Conservation (phyloP, 2,797 vertebrate species). For the Ptychobarbus kaznakovi region DNA sequence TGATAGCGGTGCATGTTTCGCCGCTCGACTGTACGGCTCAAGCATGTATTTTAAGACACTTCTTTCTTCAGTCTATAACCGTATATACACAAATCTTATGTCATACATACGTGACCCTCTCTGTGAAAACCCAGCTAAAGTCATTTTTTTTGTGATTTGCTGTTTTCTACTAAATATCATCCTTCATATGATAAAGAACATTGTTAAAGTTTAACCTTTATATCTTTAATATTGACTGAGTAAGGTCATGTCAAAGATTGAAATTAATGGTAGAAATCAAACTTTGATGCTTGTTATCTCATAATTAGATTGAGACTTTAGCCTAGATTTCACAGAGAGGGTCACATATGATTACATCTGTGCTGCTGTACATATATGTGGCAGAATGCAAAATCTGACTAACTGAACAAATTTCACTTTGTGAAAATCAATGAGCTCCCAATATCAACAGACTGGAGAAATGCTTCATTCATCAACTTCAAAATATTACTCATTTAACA, state of each 20-base stretch:
- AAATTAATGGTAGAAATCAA: too few relatives aligned
- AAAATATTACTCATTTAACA: constrained; percentile 19
- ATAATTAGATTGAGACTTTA: too few relatives aligned
- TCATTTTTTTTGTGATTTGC: too few relatives aligned
- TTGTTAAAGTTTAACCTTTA: too few relatives aligned
- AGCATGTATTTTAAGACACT: constrained; percentile 7
- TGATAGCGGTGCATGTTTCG: background rate
- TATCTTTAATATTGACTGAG: too few relatives aligned
- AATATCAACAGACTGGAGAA: background rate
- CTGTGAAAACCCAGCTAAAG: too few relatives aligned
- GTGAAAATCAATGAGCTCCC: background rate
- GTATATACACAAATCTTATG: background rate
- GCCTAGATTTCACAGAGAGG: too few relatives aligned
- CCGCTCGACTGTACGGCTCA: background rate
- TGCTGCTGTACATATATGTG: background rate
- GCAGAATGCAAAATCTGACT: constrained; percentile 7
- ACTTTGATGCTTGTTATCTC: too few relatives aligned
- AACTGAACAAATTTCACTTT: background rate
- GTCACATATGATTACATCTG: background rate
- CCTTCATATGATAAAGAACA: too few relatives aligned
- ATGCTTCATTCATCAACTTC: background rate
- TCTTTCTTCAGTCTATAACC: constrained; percentile 1
- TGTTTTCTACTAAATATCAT: too few relatives aligned
- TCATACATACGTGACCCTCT: too few relatives aligned
- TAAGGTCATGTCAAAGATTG: too few relatives aligned